Evolutionary conservation across 2,888 invertebrate species (phyloP), one percentile per base, ranked within the genome.

Genomic region (Epirrhoe tristata): DNA sequence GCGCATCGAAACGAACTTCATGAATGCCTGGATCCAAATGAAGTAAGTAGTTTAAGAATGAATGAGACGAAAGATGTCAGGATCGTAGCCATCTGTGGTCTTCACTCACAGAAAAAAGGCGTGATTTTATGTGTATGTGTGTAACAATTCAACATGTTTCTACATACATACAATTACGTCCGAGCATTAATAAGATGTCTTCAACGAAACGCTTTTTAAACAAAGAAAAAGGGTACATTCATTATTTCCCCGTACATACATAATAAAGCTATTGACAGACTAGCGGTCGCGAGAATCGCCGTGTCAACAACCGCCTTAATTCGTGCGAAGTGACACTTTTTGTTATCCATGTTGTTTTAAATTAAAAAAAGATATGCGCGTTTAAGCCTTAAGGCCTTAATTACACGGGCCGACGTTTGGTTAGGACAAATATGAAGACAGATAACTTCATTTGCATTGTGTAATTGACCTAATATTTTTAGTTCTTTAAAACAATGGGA

Each of bases 281-380:
- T 65, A 71, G 73, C 81, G 81, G 80, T 77, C 76, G 76, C 78
- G 69, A 77, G 79, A 80, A 79, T 77, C 78, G 76, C 73, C 80
- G 70, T 78, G 82, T 81, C 74, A 81, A 82, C 78, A 82, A 69
- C 72, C 71, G 74, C 75, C 80, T 82, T 77, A 79, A 84, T 84
- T 83, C 84, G 76, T 74, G 76, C 72, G 77, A 83, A 84, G 75
- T 81, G 76, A 78, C 81, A 83, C 80, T 76, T 77, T 78, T 74
- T 76, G 75, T 78, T 77, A 78, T 80, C 76, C 75, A 71, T 79
- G 78, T 82, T 82, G 79, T 81, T 77, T 83, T 74, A 76, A 77
- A 76, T 82, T 80, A 78, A 81, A 80, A 48, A 79, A 76, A 79
- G 77, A 74, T 79, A 78, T 73, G 72, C 67, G 71, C 72, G 73